phyloP scores from a whole-genome alignment of 2,113 vertebrate species.

The Gallinago media region DNA sequence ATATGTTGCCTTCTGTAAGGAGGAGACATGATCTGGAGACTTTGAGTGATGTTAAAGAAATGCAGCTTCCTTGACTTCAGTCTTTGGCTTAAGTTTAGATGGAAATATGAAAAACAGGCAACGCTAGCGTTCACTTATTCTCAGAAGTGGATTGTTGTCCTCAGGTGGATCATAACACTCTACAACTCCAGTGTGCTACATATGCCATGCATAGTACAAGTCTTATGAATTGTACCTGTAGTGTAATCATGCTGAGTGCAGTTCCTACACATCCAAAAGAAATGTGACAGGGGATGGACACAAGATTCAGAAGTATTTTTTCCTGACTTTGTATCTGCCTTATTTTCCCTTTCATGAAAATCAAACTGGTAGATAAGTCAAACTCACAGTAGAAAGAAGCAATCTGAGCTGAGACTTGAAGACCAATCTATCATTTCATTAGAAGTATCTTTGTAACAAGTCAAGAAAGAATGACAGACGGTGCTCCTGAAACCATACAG shows the following conservation, averaged over 20 bases:
- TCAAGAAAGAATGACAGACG: neutral
- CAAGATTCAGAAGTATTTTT: neutral
- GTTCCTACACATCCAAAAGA: neutral
- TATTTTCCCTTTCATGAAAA: neutral
- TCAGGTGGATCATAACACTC: neutral
- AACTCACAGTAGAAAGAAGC: neutral
- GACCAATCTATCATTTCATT: neutral
- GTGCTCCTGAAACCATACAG: neutral
- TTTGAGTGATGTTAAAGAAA: neutral
- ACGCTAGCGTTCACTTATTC: neutral
- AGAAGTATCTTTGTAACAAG: neutral
- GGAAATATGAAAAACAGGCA: neutral
- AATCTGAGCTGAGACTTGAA: neutral
- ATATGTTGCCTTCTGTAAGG: neutral
- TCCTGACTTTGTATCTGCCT: neutral
- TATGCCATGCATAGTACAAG: neutral
- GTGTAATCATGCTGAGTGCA: neutral
- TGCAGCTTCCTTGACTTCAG: neutral
- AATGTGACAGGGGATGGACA: neutral
- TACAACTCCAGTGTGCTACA: neutral
- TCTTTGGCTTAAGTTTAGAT: neutral
- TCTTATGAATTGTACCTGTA: neutral
- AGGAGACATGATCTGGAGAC: neutral
- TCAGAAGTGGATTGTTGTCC: neutral
- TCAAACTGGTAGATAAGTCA: neutral